Evolutionary conservation across 2,113 vertebrate species (phyloP).

Genomic region (Oceanodroma tethys): DNA sequence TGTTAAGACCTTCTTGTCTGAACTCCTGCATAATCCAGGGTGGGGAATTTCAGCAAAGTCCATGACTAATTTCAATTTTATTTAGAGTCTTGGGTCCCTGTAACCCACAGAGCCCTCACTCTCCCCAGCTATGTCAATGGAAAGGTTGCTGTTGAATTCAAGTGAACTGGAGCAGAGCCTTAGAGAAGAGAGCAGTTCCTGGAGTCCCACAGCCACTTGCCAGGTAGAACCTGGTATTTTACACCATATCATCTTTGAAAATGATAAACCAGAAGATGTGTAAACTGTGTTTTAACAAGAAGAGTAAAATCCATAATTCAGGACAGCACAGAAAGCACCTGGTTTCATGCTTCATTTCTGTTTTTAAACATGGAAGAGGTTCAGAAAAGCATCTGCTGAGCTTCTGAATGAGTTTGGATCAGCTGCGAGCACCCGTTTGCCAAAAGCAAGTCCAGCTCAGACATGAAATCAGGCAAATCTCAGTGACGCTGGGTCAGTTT

Average conservation of each 20-base stretch:
- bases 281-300: not conserved
- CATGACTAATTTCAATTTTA: not conserved
- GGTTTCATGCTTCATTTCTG: not conserved
- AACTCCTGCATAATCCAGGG: not conserved
- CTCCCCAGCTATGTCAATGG: not conserved
- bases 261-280: not conserved
- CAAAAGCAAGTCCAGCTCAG: not conserved
- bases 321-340: not conserved
- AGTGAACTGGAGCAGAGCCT: not conserved
- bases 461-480: not conserved
- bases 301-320: not conserved
- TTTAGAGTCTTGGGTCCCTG: not conserved
- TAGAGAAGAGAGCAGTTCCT: not conserved
- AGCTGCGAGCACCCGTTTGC: not conserved
- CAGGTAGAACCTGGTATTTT: not conserved
- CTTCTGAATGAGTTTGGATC: slow-evolving; percentile 17
- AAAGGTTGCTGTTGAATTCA: not conserved
- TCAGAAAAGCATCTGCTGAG: slow-evolving; percentile 24
- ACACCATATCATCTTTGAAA: not conserved
- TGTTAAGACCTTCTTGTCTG: not conserved
- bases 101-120: not conserved
- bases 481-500: not conserved
- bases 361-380: not conserved
- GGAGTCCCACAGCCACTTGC: not conserved
- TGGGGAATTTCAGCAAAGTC: not conserved